Evolutionary conservation across 2,113 vertebrate species (phyloP), one percentile per base, ranked within the genome.

Genomic region (Dryoscopus gambensis): DNA sequence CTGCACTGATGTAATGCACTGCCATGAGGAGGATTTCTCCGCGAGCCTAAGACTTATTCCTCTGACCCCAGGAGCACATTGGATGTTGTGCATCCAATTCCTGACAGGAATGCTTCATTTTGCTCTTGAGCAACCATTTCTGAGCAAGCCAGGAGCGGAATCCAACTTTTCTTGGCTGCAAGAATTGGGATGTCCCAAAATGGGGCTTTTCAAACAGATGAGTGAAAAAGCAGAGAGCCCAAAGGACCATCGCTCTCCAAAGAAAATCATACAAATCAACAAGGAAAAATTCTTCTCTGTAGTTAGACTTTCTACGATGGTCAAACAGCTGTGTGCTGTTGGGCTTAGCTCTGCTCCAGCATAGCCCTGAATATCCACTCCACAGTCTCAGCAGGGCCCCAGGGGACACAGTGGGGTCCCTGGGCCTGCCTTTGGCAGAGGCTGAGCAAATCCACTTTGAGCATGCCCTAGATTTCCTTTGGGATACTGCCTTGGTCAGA

Each of bases 61-160:
- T 83, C 74, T 97, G 94, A 97, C 94, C 96, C 67, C 67, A 79
- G 65, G 89, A 97, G 82, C 7, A 14, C 59, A 35, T 1, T 94
- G 93, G 87, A 93, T 63, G 37, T 10, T 64, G 46, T 89, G 76
- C 87, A 90, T 95, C 85, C 87, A 95, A 52, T 50, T 93, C 94
- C 87, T 97, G 94, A 96, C 93, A 97, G 92, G 80, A 97, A 96
- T 93, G 91, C 91, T 96, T 92, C 91, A 80, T 95, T 96, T 91
- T 78, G 92, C 92, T 94, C 95, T 97, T 97, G 95, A 97, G 95
- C 93, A 97, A 96, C 93, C 57, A 79, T 76, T 96, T 96, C 84
- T 60, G 89, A 96, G 89, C 92, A 97, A 90, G 96, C 96, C 97
- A 97, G 89, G 52, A 96, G 92, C 76, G 94, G 87, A 95, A 88